A percentile compares a stretch with the other conserved stretches of the same genome.
Evolutionary conservation across 2,888 invertebrate species (phyloP).

Genomic region (Hirtodrosophila duncani): DNA sequence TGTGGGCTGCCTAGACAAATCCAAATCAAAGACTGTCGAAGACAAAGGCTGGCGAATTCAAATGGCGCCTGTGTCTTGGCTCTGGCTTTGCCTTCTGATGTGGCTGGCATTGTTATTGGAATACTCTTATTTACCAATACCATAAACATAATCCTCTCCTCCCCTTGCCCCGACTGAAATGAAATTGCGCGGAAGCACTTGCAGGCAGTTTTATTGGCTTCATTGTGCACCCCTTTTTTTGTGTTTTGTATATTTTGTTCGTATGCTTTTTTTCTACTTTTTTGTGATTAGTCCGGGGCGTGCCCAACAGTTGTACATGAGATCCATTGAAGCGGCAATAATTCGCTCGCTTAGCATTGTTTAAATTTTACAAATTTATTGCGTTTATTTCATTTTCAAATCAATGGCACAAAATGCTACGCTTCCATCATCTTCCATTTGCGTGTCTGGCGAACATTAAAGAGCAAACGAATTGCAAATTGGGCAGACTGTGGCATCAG

Average conservation of each 20-base stretch:
- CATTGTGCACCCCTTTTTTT: conserved; percentile 62
- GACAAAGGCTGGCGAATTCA: too few species aligned
- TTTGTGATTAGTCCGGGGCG: conserved; percentile 41
- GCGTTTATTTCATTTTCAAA: conserved; percentile 39
- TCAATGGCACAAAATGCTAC: too few species aligned
- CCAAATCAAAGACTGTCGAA: too few species aligned
- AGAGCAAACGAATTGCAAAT: conserved; percentile 48
- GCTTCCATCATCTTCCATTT: too few species aligned
- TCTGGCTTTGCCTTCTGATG: too few species aligned
- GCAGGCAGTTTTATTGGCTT: conserved; percentile 70
- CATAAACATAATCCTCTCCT: too few species aligned
- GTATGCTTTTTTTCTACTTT: conserved; percentile 11
- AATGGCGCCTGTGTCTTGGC: too few species aligned
- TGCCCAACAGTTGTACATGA: conserved; percentile 14
- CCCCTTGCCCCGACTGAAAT: conserved; percentile 37
- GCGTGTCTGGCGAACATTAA: conserved; percentile 61
- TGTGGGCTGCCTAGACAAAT: too few species aligned
- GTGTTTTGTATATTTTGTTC: conserved; percentile 19
- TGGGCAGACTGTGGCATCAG: conserved; percentile 26
- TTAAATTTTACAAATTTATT: conserved; percentile 62
- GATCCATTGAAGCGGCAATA: conserved; percentile 62
- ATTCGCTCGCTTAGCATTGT: conserved; percentile 62
- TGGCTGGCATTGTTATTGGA: too few species aligned
- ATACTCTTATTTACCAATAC: too few species aligned
- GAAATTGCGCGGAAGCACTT: conserved; percentile 72